Base-by-base conservation (phyloP, 2,797 vertebrate genomes). In the Eleutherodactylus coqui region DNA sequence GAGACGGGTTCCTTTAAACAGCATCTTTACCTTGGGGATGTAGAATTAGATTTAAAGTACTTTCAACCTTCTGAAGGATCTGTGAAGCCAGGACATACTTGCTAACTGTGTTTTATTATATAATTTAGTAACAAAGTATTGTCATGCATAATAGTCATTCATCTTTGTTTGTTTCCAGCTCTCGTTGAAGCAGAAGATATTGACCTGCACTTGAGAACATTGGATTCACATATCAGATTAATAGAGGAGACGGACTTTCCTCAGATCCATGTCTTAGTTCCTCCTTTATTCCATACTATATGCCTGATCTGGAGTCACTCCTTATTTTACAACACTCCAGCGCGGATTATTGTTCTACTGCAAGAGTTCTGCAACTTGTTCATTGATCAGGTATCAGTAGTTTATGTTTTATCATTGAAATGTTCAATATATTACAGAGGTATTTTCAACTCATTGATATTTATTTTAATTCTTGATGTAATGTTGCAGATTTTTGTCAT, bases 281-380 rank as follows among this genome's bases (percentile, higher is more conserved):
- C 91, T 17, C 89, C 91, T 0, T 91, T 97, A 32, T 95, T 97
- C 88, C 95, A 96, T 75, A 92, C 91, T 3, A 88, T 96, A 55
- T 95, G 90, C 77, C 93, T 97, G 36, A 93, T 96, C 85, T 95
- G 95, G 95, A 96, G 90, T 76, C 94, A 94, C 88, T 97, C 95
- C 69, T 82, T 86, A n/a, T 94, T 92, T 88, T 97, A 95, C 84
- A 93, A 92, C 62, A 92, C 53, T 0, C 94, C 96, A 38, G 89
- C 80, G 11, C 91, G 90, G 84, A 90, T 96, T 1, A 90, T 94
- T 83, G 90, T 95, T 77, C 90, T 97, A 55, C 90, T 97, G 69
- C 95, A 96, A 88, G 93, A 96, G 88, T 92, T 97, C 73, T 95
- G 94, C 91, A 96, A 95, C 90, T 90, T 96, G 64, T 87, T 96